Base-by-base conservation (phyloP, 2,888 invertebrate species). In the Nezara viridula region DNA sequence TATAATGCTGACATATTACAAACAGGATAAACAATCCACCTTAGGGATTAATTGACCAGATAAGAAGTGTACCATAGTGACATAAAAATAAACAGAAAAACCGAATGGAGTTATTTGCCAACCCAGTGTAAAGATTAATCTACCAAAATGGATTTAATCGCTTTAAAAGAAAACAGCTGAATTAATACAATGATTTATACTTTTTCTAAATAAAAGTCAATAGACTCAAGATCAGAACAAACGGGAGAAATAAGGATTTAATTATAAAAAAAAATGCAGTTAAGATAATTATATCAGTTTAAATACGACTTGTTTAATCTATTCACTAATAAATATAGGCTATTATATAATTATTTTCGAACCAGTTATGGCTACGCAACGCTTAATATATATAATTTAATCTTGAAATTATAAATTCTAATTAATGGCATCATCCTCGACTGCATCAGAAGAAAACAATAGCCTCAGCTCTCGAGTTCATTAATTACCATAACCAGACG, bases 391-490 rank as follows among this genome's bases (percentile, higher is more conserved):
- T 32, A 60, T 60, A 60, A 73, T 37, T 73, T 73, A 0, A 21
- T 6, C 19, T 37, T 21, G 66, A 37, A 16, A 73, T 73, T 73
- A 73, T 73, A 73, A 19, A 73, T 32, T 32, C 32, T 19, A 73
- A 73, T 73, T 5, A 37, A 37, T 37, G 37, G 16, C 32, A 37
- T 73, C 66, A 32, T 73, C 19, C 19, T 37, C 19, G 7, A 14
- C 32, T 73, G 66, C 66, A 73, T 73, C 37, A 37, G 37, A 37
- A 73, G 19, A 73, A 32, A 37, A 73, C 66, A 73, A 73, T 73
- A 9, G 32, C 66, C 19, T 32, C 60, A 14, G 60, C 27, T 27
- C 60, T 37, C 32, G 37, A 3, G 37, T 37, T 73, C 66, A 73
- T 73, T 73, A 73, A 73, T 73, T 37, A 73, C 14, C 37, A 6